phyloP scores from a whole-genome alignment of 1,140 invertebrate genomes.

The Sitodiplosis mosellana region DNA sequence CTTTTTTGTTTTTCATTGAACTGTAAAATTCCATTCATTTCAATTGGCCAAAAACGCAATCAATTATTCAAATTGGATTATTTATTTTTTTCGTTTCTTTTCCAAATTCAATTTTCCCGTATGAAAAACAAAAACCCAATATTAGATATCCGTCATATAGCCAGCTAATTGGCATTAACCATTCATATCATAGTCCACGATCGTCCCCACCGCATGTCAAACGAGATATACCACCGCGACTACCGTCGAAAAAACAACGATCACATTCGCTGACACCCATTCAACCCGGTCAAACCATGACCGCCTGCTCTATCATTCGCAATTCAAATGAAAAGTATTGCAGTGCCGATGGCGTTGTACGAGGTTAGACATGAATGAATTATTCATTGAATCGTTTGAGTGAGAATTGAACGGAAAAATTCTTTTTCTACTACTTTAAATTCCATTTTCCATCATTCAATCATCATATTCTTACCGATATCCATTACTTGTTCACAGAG shows the following conservation, averaged over 20 bases:
- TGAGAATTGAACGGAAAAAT: too few species aligned
- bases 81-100: too few species aligned
- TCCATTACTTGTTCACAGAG: too few species aligned
- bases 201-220: constrained; percentile 32
- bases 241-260: constrained; percentile 47
- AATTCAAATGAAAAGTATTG: constrained; percentile 22
- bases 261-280: constrained; percentile 45
- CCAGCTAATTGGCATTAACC: background rate
- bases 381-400: too few species aligned
- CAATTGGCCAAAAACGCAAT: too few species aligned
- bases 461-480: too few species aligned
- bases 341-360: constrained; percentile 30
- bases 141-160: background rate
- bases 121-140: background rate
- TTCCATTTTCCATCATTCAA: too few species aligned
- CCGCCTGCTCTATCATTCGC: background rate
- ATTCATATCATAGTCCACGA: constrained; percentile 20
- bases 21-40: too few species aligned
- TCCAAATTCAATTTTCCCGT: background rate
- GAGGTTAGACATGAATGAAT: constrained; percentile 9
- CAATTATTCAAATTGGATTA: background rate
- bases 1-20: too few species aligned
- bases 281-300: constrained; percentile 13
- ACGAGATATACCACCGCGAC: constrained; percentile 34
- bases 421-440: too few species aligned